Conservation (phyloP, 1,140 invertebrate species). For the Drosophila pandora region DNA sequence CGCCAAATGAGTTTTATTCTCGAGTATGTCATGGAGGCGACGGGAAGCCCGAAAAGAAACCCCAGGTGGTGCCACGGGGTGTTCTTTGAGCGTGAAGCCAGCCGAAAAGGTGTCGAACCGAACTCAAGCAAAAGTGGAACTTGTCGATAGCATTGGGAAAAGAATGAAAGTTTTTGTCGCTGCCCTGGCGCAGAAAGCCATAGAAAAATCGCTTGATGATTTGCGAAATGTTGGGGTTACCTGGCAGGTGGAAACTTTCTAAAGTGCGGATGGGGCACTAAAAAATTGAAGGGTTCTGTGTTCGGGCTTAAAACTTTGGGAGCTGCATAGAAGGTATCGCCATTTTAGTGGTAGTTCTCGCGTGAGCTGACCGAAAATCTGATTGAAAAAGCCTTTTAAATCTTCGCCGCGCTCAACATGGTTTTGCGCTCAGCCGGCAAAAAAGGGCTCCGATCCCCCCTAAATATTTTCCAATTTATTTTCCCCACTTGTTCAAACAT, state of each 20-base stretch:
- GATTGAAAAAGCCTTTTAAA: constrained; percentile 35
- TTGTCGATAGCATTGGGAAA: constrained; percentile 34
- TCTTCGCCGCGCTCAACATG: constrained; percentile 20
- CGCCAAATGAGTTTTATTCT: constrained; percentile 53
- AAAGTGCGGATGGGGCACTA: constrained; percentile 9
- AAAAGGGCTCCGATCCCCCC: constrained; percentile 12
- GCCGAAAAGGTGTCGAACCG: constrained; percentile 38
- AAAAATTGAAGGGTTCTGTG: constrained; percentile 29
- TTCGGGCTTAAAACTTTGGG: constrained; percentile 27
- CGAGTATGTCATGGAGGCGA: constrained; percentile 45
- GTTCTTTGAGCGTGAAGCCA: constrained; percentile 25
- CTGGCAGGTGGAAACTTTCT: constrained; percentile 29
- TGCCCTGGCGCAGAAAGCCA: constrained; percentile 10
- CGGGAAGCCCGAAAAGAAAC: constrained; percentile 25
- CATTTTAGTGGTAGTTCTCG: constrained; percentile 28
- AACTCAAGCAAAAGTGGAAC: constrained; percentile 52
- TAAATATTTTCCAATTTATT: constrained; percentile 41
- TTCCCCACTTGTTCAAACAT: background rate
- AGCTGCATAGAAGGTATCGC: constrained; percentile 33
- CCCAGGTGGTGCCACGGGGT: constrained; percentile 23
- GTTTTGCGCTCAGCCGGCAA: constrained; percentile 22
- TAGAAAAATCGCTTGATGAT: constrained; percentile 43
- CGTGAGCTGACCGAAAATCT: background rate
- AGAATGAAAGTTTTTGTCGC: constrained; percentile 39
- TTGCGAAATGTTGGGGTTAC: constrained; percentile 25